A percentile compares a stretch with the other conserved stretches of the same genome.
These are phyloP conservation scores for Benitochromis conjunctus DNA, from an alignment of 2,113 vertebrate genomes.

Conservation along the genomic window DNA sequence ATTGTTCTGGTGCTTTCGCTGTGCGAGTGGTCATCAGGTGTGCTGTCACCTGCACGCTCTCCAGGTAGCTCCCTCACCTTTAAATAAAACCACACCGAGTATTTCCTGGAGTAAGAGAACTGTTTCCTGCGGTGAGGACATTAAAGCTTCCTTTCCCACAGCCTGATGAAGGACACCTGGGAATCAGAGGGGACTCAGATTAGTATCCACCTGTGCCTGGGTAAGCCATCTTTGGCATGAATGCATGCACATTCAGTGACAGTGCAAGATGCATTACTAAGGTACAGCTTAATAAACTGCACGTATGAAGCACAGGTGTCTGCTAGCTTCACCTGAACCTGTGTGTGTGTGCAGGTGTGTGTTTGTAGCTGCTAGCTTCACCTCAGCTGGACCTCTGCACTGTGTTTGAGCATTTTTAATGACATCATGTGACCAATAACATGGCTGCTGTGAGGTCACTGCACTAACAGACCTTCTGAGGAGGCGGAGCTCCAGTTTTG, in stretches of 20 bases:
- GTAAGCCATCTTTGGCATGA: background rate
- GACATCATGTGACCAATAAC: background rate
- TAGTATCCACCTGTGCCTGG: too few species aligned
- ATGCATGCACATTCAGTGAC: background rate
- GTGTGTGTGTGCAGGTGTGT: too few species aligned
- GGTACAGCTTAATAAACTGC: background rate
- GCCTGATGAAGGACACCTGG: background rate
- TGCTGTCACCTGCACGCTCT: background rate
- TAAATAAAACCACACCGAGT: background rate
- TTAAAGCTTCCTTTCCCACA: too few species aligned
- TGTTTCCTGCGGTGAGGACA: background rate
- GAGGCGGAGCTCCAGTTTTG: background rate
- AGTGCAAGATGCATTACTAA: background rate
- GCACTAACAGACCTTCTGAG: accelerated
- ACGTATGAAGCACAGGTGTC: too few species aligned
- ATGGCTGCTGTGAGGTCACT: background rate
- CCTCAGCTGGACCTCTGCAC: background rate
- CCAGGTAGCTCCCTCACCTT: background rate
- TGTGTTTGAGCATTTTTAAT: background rate
- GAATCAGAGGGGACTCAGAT: too few species aligned
- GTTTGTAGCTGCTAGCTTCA: background rate
- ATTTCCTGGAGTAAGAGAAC: background rate
- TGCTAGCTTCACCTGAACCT: too few species aligned
- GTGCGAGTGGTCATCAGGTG: background rate
- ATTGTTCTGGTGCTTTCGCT: background rate